These are phyloP conservation scores for Mastigias papua DNA, from an alignment of 30 jellyfish, hydroid and myxozoan genomes.

Conservation along the genomic window DNA sequence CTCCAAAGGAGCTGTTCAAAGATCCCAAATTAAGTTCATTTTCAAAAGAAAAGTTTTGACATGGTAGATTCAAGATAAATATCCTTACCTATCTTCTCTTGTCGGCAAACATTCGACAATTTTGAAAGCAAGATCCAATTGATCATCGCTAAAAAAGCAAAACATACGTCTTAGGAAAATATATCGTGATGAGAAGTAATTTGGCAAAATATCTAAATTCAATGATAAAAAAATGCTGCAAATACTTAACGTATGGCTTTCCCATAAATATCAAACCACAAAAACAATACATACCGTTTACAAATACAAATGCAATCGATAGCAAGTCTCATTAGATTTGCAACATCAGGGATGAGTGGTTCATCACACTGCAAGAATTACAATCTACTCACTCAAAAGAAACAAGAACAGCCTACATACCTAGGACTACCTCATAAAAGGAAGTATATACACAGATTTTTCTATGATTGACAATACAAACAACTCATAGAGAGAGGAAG, in stretches of 20 bases:
- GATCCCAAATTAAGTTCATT: background rate
- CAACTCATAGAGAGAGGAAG: no score
- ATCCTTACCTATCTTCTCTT: constrained; percentile 84
- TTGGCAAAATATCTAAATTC: no score
- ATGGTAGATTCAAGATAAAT: background rate
- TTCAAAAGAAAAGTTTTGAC: background rate
- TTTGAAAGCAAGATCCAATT: constrained; percentile 80
- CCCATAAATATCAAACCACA: no score
- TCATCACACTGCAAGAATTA: constrained; percentile 63
- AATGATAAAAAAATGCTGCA: no score
- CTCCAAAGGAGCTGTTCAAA: background rate
- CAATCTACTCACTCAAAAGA: no score
- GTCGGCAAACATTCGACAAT: constrained; percentile 92
- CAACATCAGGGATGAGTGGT: constrained; percentile 93
- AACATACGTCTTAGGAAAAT: no score
- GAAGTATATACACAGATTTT: no score
- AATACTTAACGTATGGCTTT: no score
- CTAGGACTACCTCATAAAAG: no score
- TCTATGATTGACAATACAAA: no score
- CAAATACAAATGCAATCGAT: constrained; percentile 84
- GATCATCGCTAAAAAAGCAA: constrained; percentile 80
- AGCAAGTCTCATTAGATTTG: constrained; percentile 78
- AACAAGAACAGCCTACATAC: background rate
- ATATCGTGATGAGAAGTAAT: no score
- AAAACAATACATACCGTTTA: constrained; percentile 76